Evolutionary conservation across 1,140 invertebrate species (phyloP), one percentile per base, ranked within the genome.

Genomic region (Aricia agestis): DNA sequence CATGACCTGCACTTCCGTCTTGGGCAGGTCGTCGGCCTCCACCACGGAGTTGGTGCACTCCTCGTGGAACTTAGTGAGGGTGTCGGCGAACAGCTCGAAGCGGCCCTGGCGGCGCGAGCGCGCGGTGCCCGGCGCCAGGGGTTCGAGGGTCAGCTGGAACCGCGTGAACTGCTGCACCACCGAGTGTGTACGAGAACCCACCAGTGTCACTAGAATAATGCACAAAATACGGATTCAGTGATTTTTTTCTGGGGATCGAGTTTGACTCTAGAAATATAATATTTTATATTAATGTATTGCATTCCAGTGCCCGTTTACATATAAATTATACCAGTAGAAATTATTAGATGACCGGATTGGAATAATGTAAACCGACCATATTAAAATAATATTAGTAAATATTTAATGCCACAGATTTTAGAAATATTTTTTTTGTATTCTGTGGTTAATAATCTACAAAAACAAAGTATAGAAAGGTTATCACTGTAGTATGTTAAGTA

Each of bases 1-100:
- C 94, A 98, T 95, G 65, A 97, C 96, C 82, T 97, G 95, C 3
- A 98, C 95, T 87, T 98, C 96, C 0, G 95, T 95, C 88, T 98
- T 98, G 1, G 95, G 95, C 73, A 95, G 89, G 80, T 95, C 93
- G 69, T 96, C 95, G 0, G 94, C 93, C 82, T 98, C 96, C 0
- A 95, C 95, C 0, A 98, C 94, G 0, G 97, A 97, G 85, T 98
- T 97, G 1, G 96, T 93, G 83, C 98, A 98, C 69, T 96, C 95
- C 76, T 98, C 97, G 74, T 97, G 96, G 83, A 96, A 97, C 74
- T 94, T 94, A 3, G 95, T 95, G 31, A 96, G 86, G 0, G 94
- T 94, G 83, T 98, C 97, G 0, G 95, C 94, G 78, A 97, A 97
- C 6, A 98, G 92, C 91, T 97, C 95, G 82, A 97, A 97, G 78